Conservation (phyloP, 1,140 invertebrate genomes). For the Papilio xuthus region DNA sequence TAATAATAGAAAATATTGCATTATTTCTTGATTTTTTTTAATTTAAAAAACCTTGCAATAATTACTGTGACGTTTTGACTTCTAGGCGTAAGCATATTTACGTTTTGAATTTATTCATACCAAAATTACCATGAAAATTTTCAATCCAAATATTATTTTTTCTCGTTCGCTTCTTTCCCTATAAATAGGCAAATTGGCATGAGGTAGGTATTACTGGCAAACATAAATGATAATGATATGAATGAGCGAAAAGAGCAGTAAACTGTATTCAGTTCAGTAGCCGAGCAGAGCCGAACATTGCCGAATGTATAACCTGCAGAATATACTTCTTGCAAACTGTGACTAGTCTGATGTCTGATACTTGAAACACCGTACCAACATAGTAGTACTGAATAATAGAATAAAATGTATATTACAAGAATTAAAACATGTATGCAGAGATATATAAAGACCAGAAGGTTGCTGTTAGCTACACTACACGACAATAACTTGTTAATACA, state of each 20-base stretch:
- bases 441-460: neutral
- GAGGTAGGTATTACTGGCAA: neutral
- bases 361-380: neutral
- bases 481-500: neutral
- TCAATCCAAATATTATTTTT: neutral
- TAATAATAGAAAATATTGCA: too few species aligned
- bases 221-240: slow-evolving; percentile 14
- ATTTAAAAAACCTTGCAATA: too few species aligned
- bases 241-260: slow-evolving; percentile 13
- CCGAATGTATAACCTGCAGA: neutral
- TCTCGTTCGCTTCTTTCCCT: neutral
- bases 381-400: neutral
- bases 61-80: too few species aligned
- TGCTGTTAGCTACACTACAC: neutral
- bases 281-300: slow-evolving; percentile 1
- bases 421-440: neutral
- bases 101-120: too few species aligned
- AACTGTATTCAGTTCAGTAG: slow-evolving; percentile 11
- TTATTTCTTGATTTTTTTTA: too few species aligned
- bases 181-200: neutral
- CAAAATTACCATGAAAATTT: neutral
- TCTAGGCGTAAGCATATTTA: too few species aligned
- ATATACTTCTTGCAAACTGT: neutral
- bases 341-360: neutral
- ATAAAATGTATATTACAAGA: neutral